Conservation (phyloP, 1,140 invertebrate species). For the Psix sp. region DNA sequence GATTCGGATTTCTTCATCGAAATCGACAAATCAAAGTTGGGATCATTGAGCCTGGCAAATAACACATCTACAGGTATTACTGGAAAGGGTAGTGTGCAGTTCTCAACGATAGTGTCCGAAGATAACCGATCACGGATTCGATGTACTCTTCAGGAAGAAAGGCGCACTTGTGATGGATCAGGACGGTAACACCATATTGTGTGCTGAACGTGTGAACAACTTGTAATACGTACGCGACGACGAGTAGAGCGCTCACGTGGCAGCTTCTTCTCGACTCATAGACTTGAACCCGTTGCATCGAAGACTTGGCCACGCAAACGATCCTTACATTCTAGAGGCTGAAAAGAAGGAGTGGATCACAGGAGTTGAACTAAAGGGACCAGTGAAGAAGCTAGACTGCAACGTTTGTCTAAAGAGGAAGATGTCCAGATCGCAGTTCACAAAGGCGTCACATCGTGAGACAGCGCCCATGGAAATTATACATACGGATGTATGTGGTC, state of each 20-base stretch:
- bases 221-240: not conserved
- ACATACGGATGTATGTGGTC: constrained; percentile 2
- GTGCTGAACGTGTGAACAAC: not conserved
- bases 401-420: not conserved
- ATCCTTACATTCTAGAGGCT: not conserved
- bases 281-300: not conserved
- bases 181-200: not conserved
- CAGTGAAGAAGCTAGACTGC: not conserved
- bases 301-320: not conserved
- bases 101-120: not conserved
- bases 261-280: not conserved
- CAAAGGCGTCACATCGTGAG: not conserved
- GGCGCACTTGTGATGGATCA: not conserved
- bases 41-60: constrained; percentile 1
- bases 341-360: not conserved
- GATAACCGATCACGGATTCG: not conserved
- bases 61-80: not conserved
- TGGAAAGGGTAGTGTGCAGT: not conserved
- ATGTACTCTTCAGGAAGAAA: not conserved
- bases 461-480: not conserved
- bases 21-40: not conserved
- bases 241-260: not conserved
- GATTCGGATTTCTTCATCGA: not conserved
- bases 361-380: too few species aligned
- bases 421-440: not conserved